phyloP scores from a whole-genome alignment of 2,113 vertebrate genomes.

The Aepyceros melampus region DNA sequence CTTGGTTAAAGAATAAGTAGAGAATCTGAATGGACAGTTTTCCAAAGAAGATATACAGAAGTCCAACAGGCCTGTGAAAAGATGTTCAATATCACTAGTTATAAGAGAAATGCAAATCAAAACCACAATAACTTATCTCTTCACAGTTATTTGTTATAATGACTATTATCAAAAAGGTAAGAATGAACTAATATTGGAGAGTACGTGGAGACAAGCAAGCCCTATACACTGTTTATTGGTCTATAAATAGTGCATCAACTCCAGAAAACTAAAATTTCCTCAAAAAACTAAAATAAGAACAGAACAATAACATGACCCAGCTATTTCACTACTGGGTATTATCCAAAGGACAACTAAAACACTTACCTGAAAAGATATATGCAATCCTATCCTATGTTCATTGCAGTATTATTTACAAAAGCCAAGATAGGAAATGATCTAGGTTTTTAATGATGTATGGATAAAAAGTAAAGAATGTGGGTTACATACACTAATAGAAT shows the following conservation, averaged over 20 bases:
- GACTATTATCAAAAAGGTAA: neutral
- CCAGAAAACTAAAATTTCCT: neutral
- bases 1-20: neutral
- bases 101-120: neutral
- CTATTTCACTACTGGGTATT: neutral
- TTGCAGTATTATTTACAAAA: neutral
- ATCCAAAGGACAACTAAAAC: neutral
- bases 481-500: neutral
- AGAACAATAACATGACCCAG: neutral
- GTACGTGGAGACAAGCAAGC: rapidly evolving
- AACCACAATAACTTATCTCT: neutral
- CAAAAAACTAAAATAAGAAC: neutral
- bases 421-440: neutral
- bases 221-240: neutral
- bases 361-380: neutral
- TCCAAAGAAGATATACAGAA: neutral
- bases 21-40: neutral
- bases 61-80: neutral
- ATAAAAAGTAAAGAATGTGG: neutral
- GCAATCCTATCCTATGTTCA: neutral
- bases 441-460: neutral
- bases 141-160: neutral
- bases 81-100: neutral
- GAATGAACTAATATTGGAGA: neutral
- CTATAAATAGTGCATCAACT: neutral